phyloP scores from a whole-genome alignment of 2,888 invertebrate genomes.

The Euphydryas editha region DNA sequence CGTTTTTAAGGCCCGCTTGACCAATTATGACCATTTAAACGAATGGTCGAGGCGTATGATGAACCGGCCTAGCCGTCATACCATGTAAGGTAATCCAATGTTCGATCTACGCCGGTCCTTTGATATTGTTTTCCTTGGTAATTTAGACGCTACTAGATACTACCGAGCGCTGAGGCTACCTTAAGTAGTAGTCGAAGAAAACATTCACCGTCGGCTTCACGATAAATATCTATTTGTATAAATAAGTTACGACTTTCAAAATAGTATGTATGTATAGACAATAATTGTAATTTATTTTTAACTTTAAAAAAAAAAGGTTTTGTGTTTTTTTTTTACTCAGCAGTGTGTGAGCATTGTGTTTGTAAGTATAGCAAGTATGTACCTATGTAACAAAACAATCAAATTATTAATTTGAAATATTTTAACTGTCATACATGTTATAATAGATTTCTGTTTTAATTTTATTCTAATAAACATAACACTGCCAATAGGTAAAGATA shows the following conservation, averaged over 20 bases:
- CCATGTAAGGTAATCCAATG: constrained; percentile 76
- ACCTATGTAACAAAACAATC: too few species aligned
- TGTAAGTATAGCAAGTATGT: neutral
- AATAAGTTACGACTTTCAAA: constrained; percentile 18
- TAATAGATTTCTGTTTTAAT: too few species aligned
- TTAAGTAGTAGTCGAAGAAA: constrained; percentile 30
- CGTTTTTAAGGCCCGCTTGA: constrained; percentile 64
- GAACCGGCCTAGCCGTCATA: constrained; percentile 66
- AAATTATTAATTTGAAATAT: too few species aligned
- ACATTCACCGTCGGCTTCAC: constrained; percentile 16
- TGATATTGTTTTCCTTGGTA: constrained; percentile 67
- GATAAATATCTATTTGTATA: constrained; percentile 26
- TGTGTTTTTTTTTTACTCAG: neutral
- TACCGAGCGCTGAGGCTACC: constrained; percentile 40
- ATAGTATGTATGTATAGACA: neutral
- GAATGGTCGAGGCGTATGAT: constrained; percentile 67
- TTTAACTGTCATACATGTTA: too few species aligned
- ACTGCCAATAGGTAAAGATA: too few species aligned
- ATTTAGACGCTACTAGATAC: constrained; percentile 65
- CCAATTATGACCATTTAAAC: constrained; percentile 81
- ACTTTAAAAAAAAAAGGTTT: too few species aligned
- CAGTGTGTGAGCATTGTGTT: neutral
- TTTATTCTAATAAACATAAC: too few species aligned
- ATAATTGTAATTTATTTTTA: neutral
- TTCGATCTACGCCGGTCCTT: constrained; percentile 67